A percentile compares a stretch with the other conserved stretches of the same genome.
These are phyloP conservation scores for Vidua macroura DNA, from an alignment of 2,113 vertebrate species.

Conservation along the genomic window DNA sequence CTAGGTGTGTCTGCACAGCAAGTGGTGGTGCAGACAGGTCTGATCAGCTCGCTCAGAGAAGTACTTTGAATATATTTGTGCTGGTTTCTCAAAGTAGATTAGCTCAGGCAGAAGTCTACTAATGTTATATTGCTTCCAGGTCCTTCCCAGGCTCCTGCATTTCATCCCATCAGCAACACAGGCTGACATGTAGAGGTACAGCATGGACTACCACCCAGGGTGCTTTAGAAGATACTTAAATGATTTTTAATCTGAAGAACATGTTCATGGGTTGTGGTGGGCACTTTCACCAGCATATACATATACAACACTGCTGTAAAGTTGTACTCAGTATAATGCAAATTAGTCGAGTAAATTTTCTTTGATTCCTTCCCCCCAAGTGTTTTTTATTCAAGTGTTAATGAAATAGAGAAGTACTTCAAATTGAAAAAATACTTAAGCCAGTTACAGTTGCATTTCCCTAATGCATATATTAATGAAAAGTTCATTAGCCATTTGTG, in stretches of 20 bases:
- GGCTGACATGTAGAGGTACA: background rate
- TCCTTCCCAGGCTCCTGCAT: background rate
- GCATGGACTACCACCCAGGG: background rate
- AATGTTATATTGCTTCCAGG: background rate
- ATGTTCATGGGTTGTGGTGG: background rate
- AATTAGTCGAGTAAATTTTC: background rate
- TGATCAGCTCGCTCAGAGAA: background rate
- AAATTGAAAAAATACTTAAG: background rate
- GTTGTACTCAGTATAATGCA: background rate
- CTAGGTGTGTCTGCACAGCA: background rate
- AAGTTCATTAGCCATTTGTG: background rate
- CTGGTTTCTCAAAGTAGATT: background rate
- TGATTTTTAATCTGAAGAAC: background rate
- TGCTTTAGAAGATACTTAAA: background rate
- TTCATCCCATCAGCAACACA: background rate
- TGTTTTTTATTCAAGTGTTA: background rate
- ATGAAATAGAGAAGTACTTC: background rate
- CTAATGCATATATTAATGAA: background rate
- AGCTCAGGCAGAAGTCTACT: background rate
- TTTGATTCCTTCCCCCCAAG: background rate
- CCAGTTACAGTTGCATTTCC: background rate
- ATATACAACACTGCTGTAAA: background rate
- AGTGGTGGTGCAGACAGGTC: background rate
- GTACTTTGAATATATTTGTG: background rate
- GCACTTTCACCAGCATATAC: background rate